Base-by-base conservation (phyloP, 2,888 invertebrate genomes). In the Tenthredo amoena region DNA sequence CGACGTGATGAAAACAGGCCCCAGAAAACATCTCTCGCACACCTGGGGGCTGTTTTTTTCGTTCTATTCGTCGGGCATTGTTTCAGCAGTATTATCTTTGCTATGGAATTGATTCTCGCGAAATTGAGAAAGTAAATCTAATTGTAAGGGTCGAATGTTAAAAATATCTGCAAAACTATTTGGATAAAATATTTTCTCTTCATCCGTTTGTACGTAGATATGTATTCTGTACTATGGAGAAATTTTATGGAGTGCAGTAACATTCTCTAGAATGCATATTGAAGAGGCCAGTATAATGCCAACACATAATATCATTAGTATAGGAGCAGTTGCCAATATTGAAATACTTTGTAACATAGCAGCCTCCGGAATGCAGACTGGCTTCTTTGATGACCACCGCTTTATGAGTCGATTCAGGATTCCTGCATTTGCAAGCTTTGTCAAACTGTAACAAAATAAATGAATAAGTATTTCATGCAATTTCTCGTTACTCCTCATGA, bases 271-370 rank as follows among this genome's bases (percentile, higher is more conserved):
- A 26, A 89, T 26, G 74, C 88, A 91, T 77, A 92, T 89, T 0
- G 82, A 15, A 10, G 87, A n/a, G 4, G 91, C 89, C 0, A 90
- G 6, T 0, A 89, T 0, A 2, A 88, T 84, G 1, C 92, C 93
- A 5, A 88, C 84, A 2, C 87, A 72, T 12, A 90, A 86, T 15
- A 92, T 74, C 62, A 91, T 87, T 18, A 92, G 86, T 40, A 91
- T 90, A 0, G 92, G 90, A 5, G 91, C 91, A 7, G 91, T 89
- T 86, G 92, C 92, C 50, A 89, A 90, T 74, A 93, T 90, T 0
- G 90, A 89, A 43, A 93, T 89, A 10, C 91, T 91, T 85, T 91
- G 89, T n/a, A 91, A 88, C 3, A 89, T 89, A 3, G 90, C 86
- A 21, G 90, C 88, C 4, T 88, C 88, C 12, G 89, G 88, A 65